These are phyloP conservation scores for Antigone vipio DNA, from an alignment of 2,113 vertebrate species.

Conservation along the genomic window DNA sequence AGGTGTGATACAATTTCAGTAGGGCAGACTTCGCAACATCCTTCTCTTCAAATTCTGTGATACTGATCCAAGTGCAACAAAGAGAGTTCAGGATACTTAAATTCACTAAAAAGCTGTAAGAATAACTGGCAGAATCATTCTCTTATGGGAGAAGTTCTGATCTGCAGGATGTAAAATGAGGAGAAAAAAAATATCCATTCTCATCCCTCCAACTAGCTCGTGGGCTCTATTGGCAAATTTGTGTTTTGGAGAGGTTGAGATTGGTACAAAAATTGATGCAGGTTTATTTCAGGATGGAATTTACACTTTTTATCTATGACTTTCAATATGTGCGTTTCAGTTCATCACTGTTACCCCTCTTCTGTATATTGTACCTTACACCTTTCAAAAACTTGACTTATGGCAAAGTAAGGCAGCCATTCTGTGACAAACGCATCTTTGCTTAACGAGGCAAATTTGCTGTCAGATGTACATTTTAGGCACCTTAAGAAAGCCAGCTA, in stretches of 20 bases:
- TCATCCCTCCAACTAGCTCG: background rate
- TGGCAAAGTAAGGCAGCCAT: background rate
- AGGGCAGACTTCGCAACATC: background rate
- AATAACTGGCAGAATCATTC: background rate
- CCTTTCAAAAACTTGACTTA: background rate
- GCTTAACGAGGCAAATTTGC: background rate
- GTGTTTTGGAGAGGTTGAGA: background rate
- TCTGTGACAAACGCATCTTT: background rate
- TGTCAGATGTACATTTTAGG: background rate
- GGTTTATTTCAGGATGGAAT: background rate
- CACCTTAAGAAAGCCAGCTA: background rate
- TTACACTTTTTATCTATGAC: background rate
- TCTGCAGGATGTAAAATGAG: background rate
- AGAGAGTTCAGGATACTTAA: background rate
- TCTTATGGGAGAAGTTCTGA: background rate
- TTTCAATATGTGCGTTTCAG: background rate
- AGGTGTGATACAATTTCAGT: background rate
- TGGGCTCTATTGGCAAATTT: background rate
- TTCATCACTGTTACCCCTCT: background rate
- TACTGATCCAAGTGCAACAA: background rate
- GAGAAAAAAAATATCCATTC: background rate
- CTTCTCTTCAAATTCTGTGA: background rate
- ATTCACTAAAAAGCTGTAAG: background rate
- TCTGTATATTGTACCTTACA: background rate
- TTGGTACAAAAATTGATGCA: background rate